phyloP scores from a whole-genome alignment of 1,140 invertebrate genomes.

The Triops longicaudatus region DNA sequence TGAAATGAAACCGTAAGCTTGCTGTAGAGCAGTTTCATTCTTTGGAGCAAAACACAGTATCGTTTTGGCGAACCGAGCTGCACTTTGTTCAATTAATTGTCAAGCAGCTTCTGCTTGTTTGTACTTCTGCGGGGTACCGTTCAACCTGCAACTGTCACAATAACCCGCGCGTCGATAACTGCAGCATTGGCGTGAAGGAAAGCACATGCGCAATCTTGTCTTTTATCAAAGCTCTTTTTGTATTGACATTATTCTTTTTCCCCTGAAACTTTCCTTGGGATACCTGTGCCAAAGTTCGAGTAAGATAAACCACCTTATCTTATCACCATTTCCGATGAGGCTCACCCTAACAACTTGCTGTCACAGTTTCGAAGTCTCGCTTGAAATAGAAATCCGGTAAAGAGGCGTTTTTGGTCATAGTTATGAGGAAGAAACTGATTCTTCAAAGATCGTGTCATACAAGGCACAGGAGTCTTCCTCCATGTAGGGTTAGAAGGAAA shows the following conservation, averaged over 20 bases:
- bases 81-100: background rate
- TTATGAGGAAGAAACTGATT: too few species aligned
- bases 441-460: too few species aligned
- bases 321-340: too few species aligned
- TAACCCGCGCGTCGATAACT: slow-evolving; percentile 5
- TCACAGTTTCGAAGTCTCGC: too few species aligned
- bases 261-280: background rate
- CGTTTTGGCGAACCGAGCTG: background rate
- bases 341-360: too few species aligned
- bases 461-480: too few species aligned
- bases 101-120: background rate
- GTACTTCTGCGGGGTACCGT: background rate
- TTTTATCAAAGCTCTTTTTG: background rate
- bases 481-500: too few species aligned
- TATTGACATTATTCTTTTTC: background rate
- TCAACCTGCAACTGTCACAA: background rate
- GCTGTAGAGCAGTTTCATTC: background rate
- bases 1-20: too few species aligned
- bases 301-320: too few species aligned
- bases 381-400: too few species aligned
- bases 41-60: background rate
- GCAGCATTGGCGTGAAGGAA: slow-evolving; percentile 14
- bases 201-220: slow-evolving; percentile 2
- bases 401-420: too few species aligned
- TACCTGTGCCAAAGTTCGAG: background rate